These are phyloP conservation scores for Chirona hameri DNA, from an alignment of 2,888 invertebrate genomes.

Conservation along the genomic window DNA sequence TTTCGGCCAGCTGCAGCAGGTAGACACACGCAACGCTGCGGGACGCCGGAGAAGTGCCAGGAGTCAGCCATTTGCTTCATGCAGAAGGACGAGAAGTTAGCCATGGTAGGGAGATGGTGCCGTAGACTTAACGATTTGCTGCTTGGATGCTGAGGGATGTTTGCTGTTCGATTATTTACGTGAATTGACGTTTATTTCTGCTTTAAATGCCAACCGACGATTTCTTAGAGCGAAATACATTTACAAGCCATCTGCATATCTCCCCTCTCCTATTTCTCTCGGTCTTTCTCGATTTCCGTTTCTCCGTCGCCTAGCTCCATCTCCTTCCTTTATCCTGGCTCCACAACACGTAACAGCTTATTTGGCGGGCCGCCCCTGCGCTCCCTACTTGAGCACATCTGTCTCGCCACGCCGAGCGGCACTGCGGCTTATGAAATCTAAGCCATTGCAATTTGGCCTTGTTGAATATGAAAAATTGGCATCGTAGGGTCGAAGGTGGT, in stretches of 20 bases:
- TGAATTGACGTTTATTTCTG: no score
- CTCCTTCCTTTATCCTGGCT: not conserved
- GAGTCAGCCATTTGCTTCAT: no score
- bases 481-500: slow-evolving; percentile 9
- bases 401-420: not conserved
- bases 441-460: slow-evolving; percentile 13
- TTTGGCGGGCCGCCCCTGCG: not conserved
- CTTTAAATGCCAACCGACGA: no score
- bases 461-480: slow-evolving; percentile 25
- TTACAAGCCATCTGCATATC: not conserved
- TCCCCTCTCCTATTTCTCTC: not conserved
- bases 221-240: not conserved
- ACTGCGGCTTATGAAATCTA: slow-evolving; percentile 12
- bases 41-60: no score
- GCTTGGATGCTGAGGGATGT: no score
- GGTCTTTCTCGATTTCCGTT: not conserved
- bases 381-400: slow-evolving; percentile 7
- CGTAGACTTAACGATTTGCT: no score
- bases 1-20: no score
- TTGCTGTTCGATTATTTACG: no score
- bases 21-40: no score
- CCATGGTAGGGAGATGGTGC: no score
- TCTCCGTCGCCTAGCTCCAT: not conserved
- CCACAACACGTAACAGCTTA: not conserved
- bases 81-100: no score